phyloP scores from a whole-genome alignment of 2,888 invertebrate species.

The Caenorhabditis sinica region DNA sequence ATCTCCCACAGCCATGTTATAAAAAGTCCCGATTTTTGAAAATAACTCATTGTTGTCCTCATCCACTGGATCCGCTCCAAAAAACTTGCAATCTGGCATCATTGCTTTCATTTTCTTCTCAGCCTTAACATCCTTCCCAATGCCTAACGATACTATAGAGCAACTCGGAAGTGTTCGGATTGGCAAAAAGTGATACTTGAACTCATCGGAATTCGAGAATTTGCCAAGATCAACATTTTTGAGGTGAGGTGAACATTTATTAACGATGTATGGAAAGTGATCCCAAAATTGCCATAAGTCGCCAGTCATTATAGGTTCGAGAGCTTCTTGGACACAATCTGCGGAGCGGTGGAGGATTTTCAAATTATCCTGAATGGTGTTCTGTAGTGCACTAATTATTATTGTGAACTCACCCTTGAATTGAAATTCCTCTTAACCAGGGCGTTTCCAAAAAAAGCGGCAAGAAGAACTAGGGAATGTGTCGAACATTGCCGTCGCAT shows the following conservation, averaged over 20 bases:
- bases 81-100: conserved; percentile 67
- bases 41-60: conserved; percentile 71
- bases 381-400: not conserved
- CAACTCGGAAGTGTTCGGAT: conserved; percentile 45
- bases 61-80: conserved; percentile 72
- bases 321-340: conserved; percentile 49
- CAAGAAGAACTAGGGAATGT: too few species aligned
- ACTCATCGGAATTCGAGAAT: conserved; percentile 71
- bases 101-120: conserved; percentile 67
- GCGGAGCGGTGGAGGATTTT: conserved; percentile 47
- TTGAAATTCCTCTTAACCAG: conserved; percentile 43
- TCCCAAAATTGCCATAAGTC: conserved; percentile 61
- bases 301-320: conserved; percentile 40
- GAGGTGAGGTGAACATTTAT: conserved; percentile 60
- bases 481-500: too few species aligned
- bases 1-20: conserved; percentile 71
- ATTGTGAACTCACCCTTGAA: conserved; percentile 36
- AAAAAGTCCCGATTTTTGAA: conserved; percentile 68
- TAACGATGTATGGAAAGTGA: conserved; percentile 67
- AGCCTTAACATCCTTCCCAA: conserved; percentile 74
- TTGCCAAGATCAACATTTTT: conserved; percentile 45
- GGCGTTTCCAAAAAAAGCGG: conserved; percentile 36
- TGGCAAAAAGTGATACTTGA: conserved; percentile 71
- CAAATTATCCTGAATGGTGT: conserved; percentile 44
- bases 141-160: conserved; percentile 70